Evolutionary conservation across 1,140 invertebrate species (phyloP).

Genomic region (Holcopasites calliopsidis): DNA sequence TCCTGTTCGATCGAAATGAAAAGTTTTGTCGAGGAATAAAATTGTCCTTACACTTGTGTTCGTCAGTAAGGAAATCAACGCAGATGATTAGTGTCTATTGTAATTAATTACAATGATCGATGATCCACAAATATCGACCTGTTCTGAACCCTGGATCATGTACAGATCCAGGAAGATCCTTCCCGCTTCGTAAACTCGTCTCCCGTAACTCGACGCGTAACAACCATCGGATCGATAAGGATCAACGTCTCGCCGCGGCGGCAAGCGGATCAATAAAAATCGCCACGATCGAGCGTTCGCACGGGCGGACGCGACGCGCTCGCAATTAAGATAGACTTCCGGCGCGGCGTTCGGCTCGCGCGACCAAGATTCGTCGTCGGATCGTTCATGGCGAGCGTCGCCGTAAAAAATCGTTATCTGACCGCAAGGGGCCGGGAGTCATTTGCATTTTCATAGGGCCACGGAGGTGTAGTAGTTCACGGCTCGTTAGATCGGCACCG

Average conservation of each 20-base stretch:
- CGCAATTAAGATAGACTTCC: constrained; percentile 26
- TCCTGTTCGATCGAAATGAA: not conserved
- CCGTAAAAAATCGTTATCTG: constrained; percentile 45
- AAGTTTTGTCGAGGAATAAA: not conserved
- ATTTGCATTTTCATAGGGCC: constrained; percentile 60
- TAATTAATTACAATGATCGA: too few relatives aligned
- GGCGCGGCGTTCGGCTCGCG: not conserved
- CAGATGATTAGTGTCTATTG: too few relatives aligned
- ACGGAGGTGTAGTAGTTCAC: constrained; percentile 37
- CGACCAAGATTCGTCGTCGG: constrained; percentile 19
- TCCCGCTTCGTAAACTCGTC: not conserved
- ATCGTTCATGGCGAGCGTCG: not conserved
- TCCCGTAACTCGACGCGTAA: not conserved
- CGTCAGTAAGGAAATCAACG: too few relatives aligned
- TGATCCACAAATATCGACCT: too few relatives aligned
- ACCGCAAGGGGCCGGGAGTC: constrained; percentile 13
- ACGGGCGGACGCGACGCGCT: not conserved
- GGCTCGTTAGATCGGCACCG: constrained; percentile 40
- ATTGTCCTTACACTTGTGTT: too few relatives aligned
- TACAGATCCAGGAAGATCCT: constrained; percentile 3
- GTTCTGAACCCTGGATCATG: too few relatives aligned
- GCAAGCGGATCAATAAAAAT: not conserved
- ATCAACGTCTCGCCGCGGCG: constrained; percentile 14
- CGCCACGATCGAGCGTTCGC: not conserved
- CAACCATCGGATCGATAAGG: constrained; percentile 28